Percentiles rank a stretch among this genome's conserved stretches.
These are phyloP conservation scores for Sebastes matsubarae DNA, from an alignment of 2,797 vertebrate species.

Conservation along the genomic window DNA sequence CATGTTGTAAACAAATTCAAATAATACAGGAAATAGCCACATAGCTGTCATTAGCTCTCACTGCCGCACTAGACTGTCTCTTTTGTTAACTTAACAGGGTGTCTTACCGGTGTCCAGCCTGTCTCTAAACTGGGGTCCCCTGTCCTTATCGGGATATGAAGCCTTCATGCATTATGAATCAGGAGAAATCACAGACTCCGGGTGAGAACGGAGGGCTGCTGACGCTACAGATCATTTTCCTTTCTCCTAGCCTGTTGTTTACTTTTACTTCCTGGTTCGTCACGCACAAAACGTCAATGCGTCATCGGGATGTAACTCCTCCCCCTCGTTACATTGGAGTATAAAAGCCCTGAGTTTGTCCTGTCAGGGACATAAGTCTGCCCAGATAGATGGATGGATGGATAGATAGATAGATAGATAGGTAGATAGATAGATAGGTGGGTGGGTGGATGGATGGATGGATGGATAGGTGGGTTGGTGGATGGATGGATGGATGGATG, in stretches of 20 bases:
- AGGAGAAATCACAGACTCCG: not conserved
- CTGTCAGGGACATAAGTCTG: not conserved
- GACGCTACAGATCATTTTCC: constrained; percentile 30
- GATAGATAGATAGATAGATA: rapidly evolving
- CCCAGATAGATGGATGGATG: too few relatives aligned
- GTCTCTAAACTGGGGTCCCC: constrained; percentile 5
- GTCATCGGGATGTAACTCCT: not conserved
- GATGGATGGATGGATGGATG: too few relatives aligned
- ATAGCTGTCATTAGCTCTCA: constrained; percentile 43
- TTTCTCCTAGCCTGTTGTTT: constrained; percentile 61
- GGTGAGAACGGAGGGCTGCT: not conserved
- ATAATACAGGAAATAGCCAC: constrained; percentile 29
- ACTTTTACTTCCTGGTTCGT: constrained; percentile 73
- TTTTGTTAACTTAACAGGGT: not conserved
- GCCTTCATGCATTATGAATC: constrained; percentile 10
- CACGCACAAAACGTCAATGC: constrained; percentile 30
- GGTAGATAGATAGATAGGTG: too few relatives aligned
- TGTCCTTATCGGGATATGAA: constrained; percentile 16
- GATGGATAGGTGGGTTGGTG: too few relatives aligned
- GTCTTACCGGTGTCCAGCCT: constrained; percentile 52
- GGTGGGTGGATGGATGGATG: too few relatives aligned
- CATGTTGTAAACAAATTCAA: constrained; percentile 39
- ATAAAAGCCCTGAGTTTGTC: not conserved
- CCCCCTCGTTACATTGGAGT: rapidly evolving
- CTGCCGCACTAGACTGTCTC: constrained; percentile 33